These are phyloP conservation scores for Scolanthus callimorphus DNA, from an alignment of 92 coral and sea anemone genomes.

Conservation along the genomic window DNA sequence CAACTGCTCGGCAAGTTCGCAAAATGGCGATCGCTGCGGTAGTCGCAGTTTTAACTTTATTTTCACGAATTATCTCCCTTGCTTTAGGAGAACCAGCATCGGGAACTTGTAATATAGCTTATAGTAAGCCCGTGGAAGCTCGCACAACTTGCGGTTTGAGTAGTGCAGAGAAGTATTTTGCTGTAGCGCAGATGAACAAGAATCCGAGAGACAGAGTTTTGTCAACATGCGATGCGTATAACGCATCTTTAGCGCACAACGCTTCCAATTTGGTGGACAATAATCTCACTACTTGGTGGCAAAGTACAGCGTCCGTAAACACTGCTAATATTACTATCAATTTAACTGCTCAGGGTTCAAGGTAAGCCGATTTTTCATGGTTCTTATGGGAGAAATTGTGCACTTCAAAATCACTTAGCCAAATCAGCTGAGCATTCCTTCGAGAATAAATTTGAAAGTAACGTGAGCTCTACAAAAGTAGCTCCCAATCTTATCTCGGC, in stretches of 20 bases:
- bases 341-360: no score
- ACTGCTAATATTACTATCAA: slow-evolving; percentile 75
- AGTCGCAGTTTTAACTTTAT: slow-evolving; percentile 7
- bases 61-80: slow-evolving; percentile 18
- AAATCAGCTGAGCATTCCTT: not conserved
- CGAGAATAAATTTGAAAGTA: not conserved
- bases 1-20: slow-evolving; percentile 48
- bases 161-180: slow-evolving; percentile 43
- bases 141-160: slow-evolving; percentile 72
- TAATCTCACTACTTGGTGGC: slow-evolving; percentile 68
- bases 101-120: slow-evolving; percentile 73
- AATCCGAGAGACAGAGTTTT: slow-evolving; percentile 13
- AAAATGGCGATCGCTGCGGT: slow-evolving; percentile 60
- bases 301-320: slow-evolving; percentile 57
- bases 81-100: slow-evolving; percentile 21
- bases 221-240: slow-evolving; percentile 55
- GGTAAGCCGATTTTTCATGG: not conserved
- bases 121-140: slow-evolving; percentile 45
- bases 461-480: no score
- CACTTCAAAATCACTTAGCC: no score
- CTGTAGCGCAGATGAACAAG: slow-evolving; percentile 26
- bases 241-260: slow-evolving; percentile 52
- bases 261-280: slow-evolving; percentile 84
- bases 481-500: no score
- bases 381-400: no score